Evolutionary conservation across 2,888 invertebrate species (phyloP).

Genomic region (Agrochola macilenta): DNA sequence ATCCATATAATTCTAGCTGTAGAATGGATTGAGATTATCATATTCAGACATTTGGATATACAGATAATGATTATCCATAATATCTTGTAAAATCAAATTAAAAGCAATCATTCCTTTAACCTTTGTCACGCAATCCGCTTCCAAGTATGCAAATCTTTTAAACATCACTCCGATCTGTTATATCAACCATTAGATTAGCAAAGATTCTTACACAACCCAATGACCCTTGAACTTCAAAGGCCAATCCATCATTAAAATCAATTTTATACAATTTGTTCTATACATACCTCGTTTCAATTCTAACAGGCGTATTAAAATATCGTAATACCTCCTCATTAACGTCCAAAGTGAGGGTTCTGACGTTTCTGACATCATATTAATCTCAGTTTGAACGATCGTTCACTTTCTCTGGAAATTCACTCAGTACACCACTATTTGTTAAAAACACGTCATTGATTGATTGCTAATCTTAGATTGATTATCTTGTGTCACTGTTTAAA

Average conservation of each 20-base stretch:
- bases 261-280: conserved; percentile 45
- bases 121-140: conserved; percentile 10
- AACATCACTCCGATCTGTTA: conserved; percentile 32
- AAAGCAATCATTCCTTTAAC: conserved; percentile 16
- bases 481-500: conserved; percentile 63
- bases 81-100: neutral
- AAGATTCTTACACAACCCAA: conserved; percentile 50
- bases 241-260: conserved; percentile 59
- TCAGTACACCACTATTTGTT: conserved; percentile 71
- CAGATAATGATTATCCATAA: neutral
- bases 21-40: conserved; percentile 8
- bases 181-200: conserved; percentile 42
- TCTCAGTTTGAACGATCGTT: conserved; percentile 59
- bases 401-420: conserved; percentile 79
- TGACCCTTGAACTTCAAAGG: conserved; percentile 53
- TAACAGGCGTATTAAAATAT: conserved; percentile 70
- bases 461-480: conserved; percentile 72
- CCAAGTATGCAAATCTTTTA: conserved; percentile 30
- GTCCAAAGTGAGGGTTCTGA: conserved; percentile 76
- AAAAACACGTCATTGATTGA: conserved; percentile 75
- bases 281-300: conserved; percentile 55
- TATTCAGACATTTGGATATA: neutral
- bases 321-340: conserved; percentile 79
- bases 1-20: conserved; percentile 20
- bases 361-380: conserved; percentile 67